Evolutionary conservation across 2,113 vertebrate species (phyloP), one percentile per base, ranked within the genome.

Genomic region (Nematolebias whitei): DNA sequence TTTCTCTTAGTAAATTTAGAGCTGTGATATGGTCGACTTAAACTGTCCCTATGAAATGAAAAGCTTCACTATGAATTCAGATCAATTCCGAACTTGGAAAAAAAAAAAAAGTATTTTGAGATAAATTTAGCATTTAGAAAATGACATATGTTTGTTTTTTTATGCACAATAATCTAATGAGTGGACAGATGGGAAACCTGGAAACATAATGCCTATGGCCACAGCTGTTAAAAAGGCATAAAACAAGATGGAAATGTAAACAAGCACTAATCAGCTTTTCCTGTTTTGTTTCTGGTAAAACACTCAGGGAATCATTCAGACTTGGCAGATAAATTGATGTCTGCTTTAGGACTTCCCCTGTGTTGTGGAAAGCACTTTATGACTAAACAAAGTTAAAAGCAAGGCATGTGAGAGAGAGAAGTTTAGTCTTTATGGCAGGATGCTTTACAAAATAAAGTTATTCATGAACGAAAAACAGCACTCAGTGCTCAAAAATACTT

Each of bases 371-470:
- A 9, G 14, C 23, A 40, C 24, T 68, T 62, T 22, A 22, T 47
- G 20, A 48, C 29, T 15, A 19, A 74, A 59, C 24, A 2, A 68
- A 7, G 11, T 45, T 22, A 15, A 71, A 64, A 4, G 26, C 49
- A 52, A 24, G 50, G 9, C 1, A 48, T 22, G 8, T 48, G 19
- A 48, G 20, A 8, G 20, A 8, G 8, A 48, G 12, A 8, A 32
- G 38, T 72, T 61, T 20, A 59, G 52, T 79, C 39, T 61, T 44
- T 66, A 63, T 62, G 60, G 5, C 24, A 54, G 56, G 10, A 12
- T 23, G 11, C 5, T 19, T 48, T 16, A 4, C 4, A 50, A 22
- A 20, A 24, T 1, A 14, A 29, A 2, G 2, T 16, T 15, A 12
- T 24, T 15, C 6, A 15, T 3, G 22, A 24, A 23, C 12, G 14